These are phyloP conservation scores for Spodoptera frugiperda DNA, from an alignment of 1,140 invertebrate species.

Conservation along the genomic window DNA sequence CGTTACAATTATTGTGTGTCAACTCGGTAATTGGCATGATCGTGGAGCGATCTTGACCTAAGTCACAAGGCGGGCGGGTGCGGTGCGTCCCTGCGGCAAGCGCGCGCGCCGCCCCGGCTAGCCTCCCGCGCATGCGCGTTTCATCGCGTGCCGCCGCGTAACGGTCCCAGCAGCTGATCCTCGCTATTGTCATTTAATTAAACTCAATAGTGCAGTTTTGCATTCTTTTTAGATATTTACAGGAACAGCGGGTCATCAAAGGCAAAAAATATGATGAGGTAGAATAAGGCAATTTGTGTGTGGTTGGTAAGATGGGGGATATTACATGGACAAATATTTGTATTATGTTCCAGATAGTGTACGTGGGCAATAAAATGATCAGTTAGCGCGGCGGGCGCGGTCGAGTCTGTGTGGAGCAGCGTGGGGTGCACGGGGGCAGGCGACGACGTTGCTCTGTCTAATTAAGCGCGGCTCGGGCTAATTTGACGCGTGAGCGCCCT, in stretches of 20 bases:
- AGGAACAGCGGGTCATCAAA: slow-evolving; percentile 39
- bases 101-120: slow-evolving; percentile 4
- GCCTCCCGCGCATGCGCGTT: slow-evolving; percentile 11
- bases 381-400: slow-evolving; percentile 10
- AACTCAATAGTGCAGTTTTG: slow-evolving; percentile 59
- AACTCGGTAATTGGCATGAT: slow-evolving; percentile 62
- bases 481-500: slow-evolving; percentile 79
- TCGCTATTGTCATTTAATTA: slow-evolving; percentile 74
- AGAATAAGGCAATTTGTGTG: neutral
- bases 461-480: slow-evolving; percentile 78
- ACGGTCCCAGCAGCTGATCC: slow-evolving; percentile 77
- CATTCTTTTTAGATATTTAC: slow-evolving; percentile 52
- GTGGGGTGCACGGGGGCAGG: slow-evolving; percentile 50
- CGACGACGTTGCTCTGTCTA: slow-evolving; percentile 66
- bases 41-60: slow-evolving; percentile 52
- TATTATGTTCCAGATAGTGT: slow-evolving; percentile 4
- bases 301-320: neutral
- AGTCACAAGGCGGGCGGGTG: slow-evolving; percentile 52
- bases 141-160: slow-evolving; percentile 71
- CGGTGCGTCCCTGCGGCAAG: slow-evolving; percentile 12
- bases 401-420: slow-evolving; percentile 41
- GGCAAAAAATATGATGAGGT: slow-evolving; percentile 3
- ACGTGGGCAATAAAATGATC: slow-evolving; percentile 35
- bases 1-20: slow-evolving; percentile 73
- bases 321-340: neutral